Base-by-base conservation (phyloP, 2,888 invertebrate genomes). In the Allacma fusca region DNA sequence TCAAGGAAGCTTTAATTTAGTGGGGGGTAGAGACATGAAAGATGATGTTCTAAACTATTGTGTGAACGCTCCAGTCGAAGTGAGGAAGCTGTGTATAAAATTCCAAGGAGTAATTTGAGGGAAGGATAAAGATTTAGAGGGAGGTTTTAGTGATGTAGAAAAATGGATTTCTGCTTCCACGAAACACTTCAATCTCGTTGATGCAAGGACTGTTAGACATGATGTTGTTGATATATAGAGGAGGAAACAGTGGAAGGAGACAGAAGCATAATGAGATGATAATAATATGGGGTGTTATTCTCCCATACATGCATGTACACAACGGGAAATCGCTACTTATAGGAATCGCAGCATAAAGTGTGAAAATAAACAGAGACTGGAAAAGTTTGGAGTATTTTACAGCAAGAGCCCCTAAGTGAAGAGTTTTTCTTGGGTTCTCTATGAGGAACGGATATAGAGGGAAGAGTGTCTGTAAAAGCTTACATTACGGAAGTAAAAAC, bases 201-300 rank as follows among this genome's bases (percentile, higher is more conserved):
- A 34, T 34, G 34, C 4, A 34, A 9, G 9, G 34, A 9, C 34
- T 34, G 34, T 4, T 34, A 9, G 34, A 34, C 5, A 34, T 34
- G 34, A 34, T 34, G 50, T n/a, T 50, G 50, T 50, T 19, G 50
- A 2, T n/a, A 50, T 50, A 50, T n/a, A 50, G 16, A 50, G 4
- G n/a, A n/a, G 4, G 50, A 2, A 19, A 50, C 2, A 50, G n/a
- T 9, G 50, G 19, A 19, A 2, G 50, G 2, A 50, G n/a, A 16
- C 16, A 50, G 50, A 69, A 21, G 44, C n/a, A 69, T 43, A 44
- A 69, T 43, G 69, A 43, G 40, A 69, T 69, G 44, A 69, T 69
- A 69, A 69, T 43, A 43, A 69, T 43, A 69, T 43, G 40, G 69
- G 24, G 69, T 23, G 13, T 40, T 69, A 28, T 44, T 69, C 34